A percentile compares a stretch with the other conserved stretches of the same genome.
Conservation (phyloP, 2,797 vertebrate species). For the Megaceryle alcyon region DNA sequence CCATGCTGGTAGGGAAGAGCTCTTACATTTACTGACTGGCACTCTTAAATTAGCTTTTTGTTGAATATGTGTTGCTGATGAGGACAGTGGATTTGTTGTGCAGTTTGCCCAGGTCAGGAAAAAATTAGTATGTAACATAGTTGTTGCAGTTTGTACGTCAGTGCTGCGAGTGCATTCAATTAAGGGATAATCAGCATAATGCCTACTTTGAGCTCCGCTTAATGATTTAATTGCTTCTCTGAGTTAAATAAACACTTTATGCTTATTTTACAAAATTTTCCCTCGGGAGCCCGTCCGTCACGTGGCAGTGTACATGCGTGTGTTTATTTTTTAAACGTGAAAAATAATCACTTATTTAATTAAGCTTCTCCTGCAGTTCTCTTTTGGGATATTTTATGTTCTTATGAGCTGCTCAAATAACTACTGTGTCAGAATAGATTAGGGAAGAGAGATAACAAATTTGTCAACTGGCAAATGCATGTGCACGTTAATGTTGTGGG, state of each 20-base stretch:
- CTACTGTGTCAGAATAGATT: neutral
- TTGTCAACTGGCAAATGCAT: neutral
- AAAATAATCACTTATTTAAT: slow-evolving; percentile 13
- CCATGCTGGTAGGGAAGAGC: neutral
- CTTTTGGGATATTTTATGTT: slow-evolving; percentile 1
- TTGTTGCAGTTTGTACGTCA: neutral
- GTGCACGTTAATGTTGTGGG: neutral
- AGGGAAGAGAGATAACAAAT: neutral
- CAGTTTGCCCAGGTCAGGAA: neutral
- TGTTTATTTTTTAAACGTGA: slow-evolving; percentile 9
- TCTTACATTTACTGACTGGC: neutral
- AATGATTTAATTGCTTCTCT: slow-evolving; percentile 65
- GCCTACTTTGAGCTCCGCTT: slow-evolving; percentile 34
- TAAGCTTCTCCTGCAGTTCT: slow-evolving; percentile 14
- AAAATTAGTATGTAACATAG: neutral
- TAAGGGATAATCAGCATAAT: slow-evolving; percentile 61
- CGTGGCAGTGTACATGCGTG: neutral
- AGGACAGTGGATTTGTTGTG: neutral
- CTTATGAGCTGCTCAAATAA: neutral
- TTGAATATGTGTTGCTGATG: neutral
- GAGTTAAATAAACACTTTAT: slow-evolving; percentile 52
- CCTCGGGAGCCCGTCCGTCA: slow-evolving; percentile 2
- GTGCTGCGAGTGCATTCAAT: slow-evolving; percentile 17
- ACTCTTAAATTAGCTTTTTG: neutral
- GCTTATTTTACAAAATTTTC: slow-evolving; percentile 37